These are phyloP conservation scores for Stichopus horrens DNA, from an alignment of 53 echinoderm and acorn worm species.

Conservation along the genomic window DNA sequence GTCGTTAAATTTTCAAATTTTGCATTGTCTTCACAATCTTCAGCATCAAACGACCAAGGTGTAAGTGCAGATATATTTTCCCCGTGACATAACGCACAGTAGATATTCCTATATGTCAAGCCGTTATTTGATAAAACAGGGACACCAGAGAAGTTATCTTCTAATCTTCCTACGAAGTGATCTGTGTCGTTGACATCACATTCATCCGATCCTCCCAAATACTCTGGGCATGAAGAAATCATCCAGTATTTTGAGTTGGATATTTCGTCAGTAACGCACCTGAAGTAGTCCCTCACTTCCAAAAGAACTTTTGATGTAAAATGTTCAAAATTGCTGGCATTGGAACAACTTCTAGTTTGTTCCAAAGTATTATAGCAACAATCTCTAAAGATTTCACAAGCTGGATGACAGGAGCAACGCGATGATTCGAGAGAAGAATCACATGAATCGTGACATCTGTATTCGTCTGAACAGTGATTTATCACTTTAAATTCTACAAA, in stretches of 20 bases:
- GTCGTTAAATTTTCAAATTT: background rate
- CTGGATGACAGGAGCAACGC: no score
- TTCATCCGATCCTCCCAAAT: background rate
- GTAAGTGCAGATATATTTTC: background rate
- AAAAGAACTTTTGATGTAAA: background rate
- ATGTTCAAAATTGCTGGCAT: no score
- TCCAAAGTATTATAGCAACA: no score
- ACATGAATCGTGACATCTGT: no score
- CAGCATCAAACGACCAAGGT: slow-evolving; percentile 6
- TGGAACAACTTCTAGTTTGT: no score
- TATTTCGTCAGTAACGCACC: slow-evolving; percentile 19
- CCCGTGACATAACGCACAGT: background rate
- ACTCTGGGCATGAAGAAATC: slow-evolving; percentile 24
- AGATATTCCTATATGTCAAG: slow-evolving; percentile 23
- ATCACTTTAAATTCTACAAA: no score
- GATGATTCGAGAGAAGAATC: no score
- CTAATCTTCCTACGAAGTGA: slow-evolving; percentile 14
- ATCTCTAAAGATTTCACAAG: no score
- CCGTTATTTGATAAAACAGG: slow-evolving; percentile 18
- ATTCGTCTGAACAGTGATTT: no score
- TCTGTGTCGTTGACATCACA: background rate
- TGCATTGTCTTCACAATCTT: background rate
- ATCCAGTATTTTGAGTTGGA: slow-evolving; percentile 31
- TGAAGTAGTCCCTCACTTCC: background rate
- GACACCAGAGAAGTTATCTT: slow-evolving; percentile 4